phyloP scores from a whole-genome alignment of 2,113 vertebrate genomes.

The Heteronetta atricapilla region DNA sequence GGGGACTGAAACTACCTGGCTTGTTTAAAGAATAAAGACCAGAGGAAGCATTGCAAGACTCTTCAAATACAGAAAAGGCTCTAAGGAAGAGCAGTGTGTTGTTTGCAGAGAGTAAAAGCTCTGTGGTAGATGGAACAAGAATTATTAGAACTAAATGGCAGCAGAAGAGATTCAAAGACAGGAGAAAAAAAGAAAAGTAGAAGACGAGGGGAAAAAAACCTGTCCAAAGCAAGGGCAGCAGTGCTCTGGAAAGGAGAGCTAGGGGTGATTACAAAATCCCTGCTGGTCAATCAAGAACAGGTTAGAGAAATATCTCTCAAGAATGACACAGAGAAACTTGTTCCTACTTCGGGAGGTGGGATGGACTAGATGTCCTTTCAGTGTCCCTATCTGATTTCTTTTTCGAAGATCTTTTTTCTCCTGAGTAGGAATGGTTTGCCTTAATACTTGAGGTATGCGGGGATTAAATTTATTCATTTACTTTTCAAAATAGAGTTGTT shows the following conservation, averaged over 20 bases:
- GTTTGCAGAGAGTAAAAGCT: not conserved
- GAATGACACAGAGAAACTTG: not conserved
- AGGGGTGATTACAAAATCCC: not conserved
- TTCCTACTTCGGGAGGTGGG: not conserved
- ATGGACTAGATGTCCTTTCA: not conserved
- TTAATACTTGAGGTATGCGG: not conserved
- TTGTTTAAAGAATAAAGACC: not conserved
- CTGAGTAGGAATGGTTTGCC: not conserved
- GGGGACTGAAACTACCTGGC: not conserved
- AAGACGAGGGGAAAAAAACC: accelerated
- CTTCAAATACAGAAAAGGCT: not conserved
- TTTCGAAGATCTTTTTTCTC: not conserved
- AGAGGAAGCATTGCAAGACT: not conserved
- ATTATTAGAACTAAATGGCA: not conserved
- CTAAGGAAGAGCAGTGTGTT: not conserved
- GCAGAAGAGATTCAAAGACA: not conserved
- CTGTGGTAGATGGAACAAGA: not conserved
- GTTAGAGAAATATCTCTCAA: not conserved
- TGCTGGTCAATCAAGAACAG: not conserved
- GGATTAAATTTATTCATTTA: not conserved
- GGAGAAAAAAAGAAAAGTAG: not conserved
- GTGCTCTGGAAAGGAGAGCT: not conserved
- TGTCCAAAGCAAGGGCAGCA: not conserved
- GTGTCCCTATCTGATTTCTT: not conserved
- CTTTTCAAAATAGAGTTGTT: not conserved